Base-by-base conservation (phyloP, 2,113 vertebrate species). In the Platycercus adscitus region DNA sequence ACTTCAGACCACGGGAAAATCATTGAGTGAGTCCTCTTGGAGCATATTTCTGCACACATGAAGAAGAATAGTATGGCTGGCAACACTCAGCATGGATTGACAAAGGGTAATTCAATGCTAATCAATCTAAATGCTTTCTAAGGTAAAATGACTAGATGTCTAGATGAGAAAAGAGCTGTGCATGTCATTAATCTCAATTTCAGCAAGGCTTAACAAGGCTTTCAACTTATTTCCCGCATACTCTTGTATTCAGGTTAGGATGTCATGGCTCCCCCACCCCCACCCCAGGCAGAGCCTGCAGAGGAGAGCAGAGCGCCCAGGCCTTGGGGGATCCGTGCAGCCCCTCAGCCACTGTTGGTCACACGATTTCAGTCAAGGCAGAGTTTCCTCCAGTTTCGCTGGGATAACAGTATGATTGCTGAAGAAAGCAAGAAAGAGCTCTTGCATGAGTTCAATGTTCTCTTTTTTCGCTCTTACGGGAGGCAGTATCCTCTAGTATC, bases 381-480 rank as follows among this genome's bases (percentile, higher is more conserved):
- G n/a, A 60, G 14, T 10, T 43, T 29, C 18, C 11, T 55, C 16
- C 43, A 8, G 35, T 6, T 35, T 35, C 26, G 9, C 26, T 5
- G 43, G 18, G 11, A 25, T 35, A 17, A 17, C 20, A 6, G 11
- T 2, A 12, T 2, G 6, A 10, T 28, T 24, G 10, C 56, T 50
- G 31, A 21, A 18, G 56, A 56, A 63, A 39, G 17, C 26, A n/a
- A 52, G 8, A 13, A 26, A 46, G 13, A 21, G 18, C 8, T 5
- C 4, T 24, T 55, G 1, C 1, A 24, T 23, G 4, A 50, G 29
- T 49, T 16, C 29, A 18, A 24, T 11, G 17, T 5, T 58, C 10
- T 7, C 44, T 31, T 69, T 37, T 65, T 33, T 4, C 28, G 13
- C 3, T 3, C 10, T 33, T 5, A 1, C 1, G 1, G 35, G 10